These are phyloP conservation scores for Cottus gobio DNA, from an alignment of 2,113 vertebrate genomes.

Conservation along the genomic window DNA sequence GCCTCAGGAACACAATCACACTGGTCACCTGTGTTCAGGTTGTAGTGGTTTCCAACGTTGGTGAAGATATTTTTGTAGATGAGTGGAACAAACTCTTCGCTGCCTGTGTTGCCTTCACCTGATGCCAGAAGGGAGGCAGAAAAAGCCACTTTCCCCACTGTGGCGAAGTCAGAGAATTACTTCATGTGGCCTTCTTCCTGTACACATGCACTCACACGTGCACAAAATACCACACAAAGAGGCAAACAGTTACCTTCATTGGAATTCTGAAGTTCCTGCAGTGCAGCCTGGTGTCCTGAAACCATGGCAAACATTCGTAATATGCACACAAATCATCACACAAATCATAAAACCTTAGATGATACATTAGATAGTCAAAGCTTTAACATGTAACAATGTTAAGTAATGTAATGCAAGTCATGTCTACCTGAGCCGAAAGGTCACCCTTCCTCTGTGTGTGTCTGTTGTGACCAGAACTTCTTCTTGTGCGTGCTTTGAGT, in stretches of 20 bases:
- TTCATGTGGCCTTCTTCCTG: background rate
- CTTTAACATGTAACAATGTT: background rate
- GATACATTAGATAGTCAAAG: background rate
- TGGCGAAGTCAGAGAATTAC: constrained; percentile 9
- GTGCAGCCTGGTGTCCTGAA: constrained; percentile 9
- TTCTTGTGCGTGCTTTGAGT: too few species aligned
- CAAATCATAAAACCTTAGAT: background rate
- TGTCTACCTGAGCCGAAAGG: too few species aligned
- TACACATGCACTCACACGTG: background rate
- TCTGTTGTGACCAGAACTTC: too few species aligned
- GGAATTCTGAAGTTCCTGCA: constrained; percentile 31
- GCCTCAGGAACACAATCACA: background rate
- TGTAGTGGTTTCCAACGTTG: constrained; percentile 58
- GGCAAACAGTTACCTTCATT: constrained; percentile 5
- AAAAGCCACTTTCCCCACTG: constrained; percentile 52
- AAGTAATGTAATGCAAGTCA: too few species aligned
- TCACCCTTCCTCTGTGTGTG: too few species aligned
- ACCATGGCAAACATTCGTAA: background rate
- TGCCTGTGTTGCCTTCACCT: constrained; percentile 11
- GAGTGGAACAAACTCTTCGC: accelerated
- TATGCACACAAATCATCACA: background rate
- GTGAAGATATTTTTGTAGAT: constrained; percentile 51
- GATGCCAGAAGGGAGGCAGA: constrained; percentile 41
- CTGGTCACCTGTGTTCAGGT: constrained; percentile 51
- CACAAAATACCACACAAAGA: background rate